Evolutionary conservation across 2,797 vertebrate genomes (phyloP), one percentile per base, ranked within the genome.

Genomic region (Notolabrus celidotus): DNA sequence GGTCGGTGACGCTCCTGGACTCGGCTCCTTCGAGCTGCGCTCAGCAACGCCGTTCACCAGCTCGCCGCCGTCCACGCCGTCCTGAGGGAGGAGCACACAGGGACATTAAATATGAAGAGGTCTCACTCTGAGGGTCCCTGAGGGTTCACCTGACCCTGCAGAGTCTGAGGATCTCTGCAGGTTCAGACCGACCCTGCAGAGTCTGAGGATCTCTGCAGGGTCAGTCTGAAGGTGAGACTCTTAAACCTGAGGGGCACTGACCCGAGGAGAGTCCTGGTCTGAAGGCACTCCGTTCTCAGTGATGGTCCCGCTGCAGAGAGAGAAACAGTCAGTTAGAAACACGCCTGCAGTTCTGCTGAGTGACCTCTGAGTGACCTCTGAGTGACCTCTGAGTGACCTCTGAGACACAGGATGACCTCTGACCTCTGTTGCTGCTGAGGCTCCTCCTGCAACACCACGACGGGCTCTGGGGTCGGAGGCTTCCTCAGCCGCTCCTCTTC

Each of bases 221-320:
- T n/a, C n/a, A n/a, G n/a, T n/a, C n/a, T n/a, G n/a, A n/a, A n/a
- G n/a, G n/a, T n/a, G n/a, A n/a, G n/a, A n/a, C n/a, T n/a, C n/a
- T n/a, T n/a, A n/a, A n/a, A n/a, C n/a, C n/a, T n/a, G n/a, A n/a
- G n/a, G 4, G 17, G 45, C 4, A 84, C 88, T 66, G 55, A 99
- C 97, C 96, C 92, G 95, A 88, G 96, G 96, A 82, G 96, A 97
- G 78, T 98, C 97, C 93, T 97, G 96, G 84, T 98, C 96, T 17
- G 96, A 95, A 0, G 95, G 92, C 74, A 97, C 94, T 80, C 97
- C 97, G 1, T 97, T 98, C 77, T 97, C 97, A 75, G 93, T 93
- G 85, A 96, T 82, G 66, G 94, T 94, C 19, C 95, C 95, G 86
- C 96, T 96, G 64, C 27, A 71, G 52, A 63, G 12, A 79, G 6